Percentiles rank a stretch among this genome's conserved stretches.
Evolutionary conservation across 2,888 invertebrate genomes (phyloP).

Genomic region (Tachina grossa): DNA sequence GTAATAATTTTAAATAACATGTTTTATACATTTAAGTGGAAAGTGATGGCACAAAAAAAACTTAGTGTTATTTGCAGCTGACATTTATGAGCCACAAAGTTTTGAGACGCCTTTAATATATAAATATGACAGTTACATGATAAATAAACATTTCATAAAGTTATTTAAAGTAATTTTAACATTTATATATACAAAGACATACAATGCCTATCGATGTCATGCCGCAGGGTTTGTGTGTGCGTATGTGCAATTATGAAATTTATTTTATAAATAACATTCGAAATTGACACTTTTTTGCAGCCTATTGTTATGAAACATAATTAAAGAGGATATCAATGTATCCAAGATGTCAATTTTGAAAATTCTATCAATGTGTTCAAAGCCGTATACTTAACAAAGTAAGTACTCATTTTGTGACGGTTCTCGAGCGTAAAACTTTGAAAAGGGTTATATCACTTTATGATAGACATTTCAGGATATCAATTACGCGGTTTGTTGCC

Average conservation of each 20-base stretch:
- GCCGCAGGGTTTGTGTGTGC: not conserved
- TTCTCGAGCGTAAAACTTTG: no score
- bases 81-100: slow-evolving; percentile 65
- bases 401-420: no score
- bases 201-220: not conserved
- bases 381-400: not conserved
- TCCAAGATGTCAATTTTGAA: not conserved
- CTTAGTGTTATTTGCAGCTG: slow-evolving; percentile 44
- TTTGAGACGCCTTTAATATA: slow-evolving; percentile 65
- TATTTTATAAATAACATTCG: no score
- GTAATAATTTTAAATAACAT: slow-evolving; percentile 48
- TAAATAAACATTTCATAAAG: slow-evolving; percentile 40
- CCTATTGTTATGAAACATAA: not conserved
- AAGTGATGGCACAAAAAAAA: slow-evolving; percentile 15
- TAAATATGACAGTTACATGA: slow-evolving; percentile 56
- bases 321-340: not conserved
- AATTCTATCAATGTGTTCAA: not conserved
- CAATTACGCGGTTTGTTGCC: no score
- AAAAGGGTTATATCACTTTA: no score
- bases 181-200: not conserved
- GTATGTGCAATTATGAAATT: not conserved
- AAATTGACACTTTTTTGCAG: not conserved
- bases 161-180: not conserved
- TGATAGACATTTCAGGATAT: no score
- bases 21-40: slow-evolving; percentile 8